Base-by-base conservation (phyloP, 1,140 invertebrate species). In the Akabosia matsudoensis region DNA sequence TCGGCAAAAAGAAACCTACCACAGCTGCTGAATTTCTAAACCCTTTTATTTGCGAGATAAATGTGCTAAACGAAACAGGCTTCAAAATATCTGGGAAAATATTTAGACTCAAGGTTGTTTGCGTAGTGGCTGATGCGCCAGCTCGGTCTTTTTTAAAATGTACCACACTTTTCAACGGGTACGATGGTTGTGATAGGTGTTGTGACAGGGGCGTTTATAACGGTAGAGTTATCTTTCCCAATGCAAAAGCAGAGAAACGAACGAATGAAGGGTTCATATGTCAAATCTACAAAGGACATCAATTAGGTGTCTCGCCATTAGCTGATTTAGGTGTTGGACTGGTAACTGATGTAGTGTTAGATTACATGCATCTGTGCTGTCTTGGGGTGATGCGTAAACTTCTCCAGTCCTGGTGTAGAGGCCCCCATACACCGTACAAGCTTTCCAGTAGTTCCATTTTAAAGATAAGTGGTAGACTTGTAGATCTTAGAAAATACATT, bases 111-210 rank as follows among this genome's bases (percentile, higher is more conserved):
- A 51, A n/a, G n/a, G n/a, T 51, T 51, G 10, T 10, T 51, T 51
- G 24, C 33, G 33, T 79, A 33, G 33, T 79, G 7, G 56, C 61
- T 76, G 85, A 85, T 82, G 80, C 83, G 0, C 85, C 84, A 14
- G 86, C 85, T 13, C 82, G 83, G 74, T 80, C 83, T 52, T 85
- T 84, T 80, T 72, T 86, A 14, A 83, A 84, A 74, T 37, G 73
- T 18, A 81, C 80, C 4, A 85, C 83, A 82, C 74, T 76, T 64
- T 83, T 83, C 70, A 80, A 75, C 74, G 84, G 81, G 13, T 85
- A 83, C 74, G 56, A 82, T 74, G 80, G 79, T 70, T 85, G 85
- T 77, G 82, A 84, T 33, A 84, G 83, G 73, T 86, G 85, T 79
- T 78, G 45, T 16, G 72, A 78, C 34, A 74, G 82, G 75, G 82